phyloP scores from a whole-genome alignment of 2,888 invertebrate genomes.

The Osmoderma eremita region DNA sequence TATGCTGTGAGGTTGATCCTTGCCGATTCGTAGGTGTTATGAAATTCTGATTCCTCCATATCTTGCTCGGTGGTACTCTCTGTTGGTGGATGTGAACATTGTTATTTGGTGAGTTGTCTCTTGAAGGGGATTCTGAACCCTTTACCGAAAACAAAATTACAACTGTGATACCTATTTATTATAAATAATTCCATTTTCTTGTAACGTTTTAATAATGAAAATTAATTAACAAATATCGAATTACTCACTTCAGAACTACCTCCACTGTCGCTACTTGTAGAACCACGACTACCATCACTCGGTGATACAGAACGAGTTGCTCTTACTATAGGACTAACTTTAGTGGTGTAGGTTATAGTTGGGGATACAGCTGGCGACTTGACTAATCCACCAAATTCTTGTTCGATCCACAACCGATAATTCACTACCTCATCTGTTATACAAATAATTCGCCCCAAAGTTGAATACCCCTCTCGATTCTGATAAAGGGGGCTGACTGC shows the following conservation, averaged over 20 bases:
- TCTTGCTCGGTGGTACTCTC: constrained; percentile 42
- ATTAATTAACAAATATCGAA: constrained; percentile 31
- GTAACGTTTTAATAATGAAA: no score
- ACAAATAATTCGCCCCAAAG: constrained; percentile 90
- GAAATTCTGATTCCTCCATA: constrained; percentile 35
- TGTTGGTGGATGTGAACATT: constrained; percentile 52
- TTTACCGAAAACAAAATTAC: constrained; percentile 44
- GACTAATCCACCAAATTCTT: constrained; percentile 57
- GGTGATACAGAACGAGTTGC: constrained; percentile 57
- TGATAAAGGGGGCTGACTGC: constrained; percentile 71
- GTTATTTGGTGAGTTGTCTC: constrained; percentile 61
- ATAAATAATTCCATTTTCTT: no score
- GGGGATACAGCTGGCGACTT: constrained; percentile 50
- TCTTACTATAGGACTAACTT: constrained; percentile 46
- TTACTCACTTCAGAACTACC: constrained; percentile 60
- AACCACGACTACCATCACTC: constrained; percentile 61
- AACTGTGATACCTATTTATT: neutral
- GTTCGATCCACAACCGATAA: constrained; percentile 75
- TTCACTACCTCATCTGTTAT: constrained; percentile 92
- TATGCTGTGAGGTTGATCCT: constrained; percentile 45
- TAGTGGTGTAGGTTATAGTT: constrained; percentile 46
- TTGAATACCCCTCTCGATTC: constrained; percentile 70
- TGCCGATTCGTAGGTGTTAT: constrained; percentile 44
- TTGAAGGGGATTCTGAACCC: constrained; percentile 61
- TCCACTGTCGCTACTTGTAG: constrained; percentile 60